These are phyloP conservation scores for Calephelis perditalis DNA, from an alignment of 2,888 invertebrate genomes.

Conservation along the genomic window DNA sequence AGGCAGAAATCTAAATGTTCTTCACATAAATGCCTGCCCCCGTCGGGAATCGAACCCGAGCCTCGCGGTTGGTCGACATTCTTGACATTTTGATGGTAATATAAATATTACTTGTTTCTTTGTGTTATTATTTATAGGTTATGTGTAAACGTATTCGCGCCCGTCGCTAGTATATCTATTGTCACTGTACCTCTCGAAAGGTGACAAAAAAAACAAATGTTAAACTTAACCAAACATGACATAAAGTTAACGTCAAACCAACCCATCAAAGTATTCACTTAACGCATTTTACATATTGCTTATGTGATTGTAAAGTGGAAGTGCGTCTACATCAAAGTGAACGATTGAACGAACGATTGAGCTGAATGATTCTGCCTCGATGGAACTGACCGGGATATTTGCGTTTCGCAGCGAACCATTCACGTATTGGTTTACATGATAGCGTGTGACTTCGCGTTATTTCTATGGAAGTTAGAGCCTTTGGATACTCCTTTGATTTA, in stretches of 20 bases:
- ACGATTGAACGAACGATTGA: conserved; percentile 56
- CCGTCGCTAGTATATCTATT: no score
- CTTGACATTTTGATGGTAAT: no score
- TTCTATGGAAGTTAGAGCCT: conserved; percentile 1
- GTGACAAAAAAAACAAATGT: conserved; percentile 2
- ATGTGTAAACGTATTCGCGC: no score
- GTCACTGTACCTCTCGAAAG: no score
- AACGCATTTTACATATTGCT: conserved; percentile 29
- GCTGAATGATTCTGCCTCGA: conserved; percentile 53
- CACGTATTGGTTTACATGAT: conserved; percentile 19
- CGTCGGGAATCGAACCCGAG: no score
- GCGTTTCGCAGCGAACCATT: conserved; percentile 26
- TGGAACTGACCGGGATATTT: conserved; percentile 54
- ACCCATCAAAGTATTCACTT: conserved; percentile 22
- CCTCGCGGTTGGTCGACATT: no score
- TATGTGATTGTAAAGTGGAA: conserved; percentile 38
- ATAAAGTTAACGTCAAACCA: conserved; percentile 13
- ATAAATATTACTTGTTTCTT: no score
- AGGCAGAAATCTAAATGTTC: no score
- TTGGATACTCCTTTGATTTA: conserved; percentile 14
- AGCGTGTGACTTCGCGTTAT: conserved; percentile 14
- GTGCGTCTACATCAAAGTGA: conserved; percentile 71
- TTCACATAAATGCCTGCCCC: no score
- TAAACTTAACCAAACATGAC: conserved; percentile 2
- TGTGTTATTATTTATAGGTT: no score